Base-by-base conservation (phyloP, 1,140 invertebrate species). In the Pogonus chalceus region DNA sequence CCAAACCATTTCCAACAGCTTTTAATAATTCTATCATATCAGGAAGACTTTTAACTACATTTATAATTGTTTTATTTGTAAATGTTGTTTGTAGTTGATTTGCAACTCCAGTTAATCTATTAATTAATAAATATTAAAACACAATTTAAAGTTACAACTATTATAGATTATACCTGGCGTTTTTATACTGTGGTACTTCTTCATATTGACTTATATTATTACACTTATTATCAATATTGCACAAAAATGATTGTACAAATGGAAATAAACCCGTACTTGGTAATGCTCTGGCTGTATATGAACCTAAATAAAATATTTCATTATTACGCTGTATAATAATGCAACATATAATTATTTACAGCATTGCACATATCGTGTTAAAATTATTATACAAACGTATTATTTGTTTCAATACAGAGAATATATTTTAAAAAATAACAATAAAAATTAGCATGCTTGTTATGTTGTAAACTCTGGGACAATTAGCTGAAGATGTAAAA, bases 211-310 rank as follows among this genome's bases (percentile, higher is more conserved):
- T 31, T 2, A 26, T n/a, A 51, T 51, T 20, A 16, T 14, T 12
- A 35, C 49, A 51, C 14, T 51, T 14, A 35, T 51, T 51, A n/a
- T 26, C 49, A 26, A 51, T 14, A 16, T 24, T 26, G 64, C 82
- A 84, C 21, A 83, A 75, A 59, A 81, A 83, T 16, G 79, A 82
- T 61, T 82, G 81, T 20, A 82, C 70, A 60, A 82, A 81, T 1
- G 75, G 77, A 14, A 82, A 58, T 21, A 83, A 63, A 2, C 80
- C 80, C 55, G 78, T 61, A 64, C 75, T 71, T 60, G 79, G 82
- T 64, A 84, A 66, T 37, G 78, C 73, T 12, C 81, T 73, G 2
- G 81, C 79, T 2, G 79, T 73, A 63, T 80, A 84, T 63, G 80
- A 78, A 66, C 73, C 73, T 75, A 49, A 23, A 1, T 46, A 46